phyloP scores from a whole-genome alignment of 1,140 invertebrate genomes.

The Pectinophora gossypiella region DNA sequence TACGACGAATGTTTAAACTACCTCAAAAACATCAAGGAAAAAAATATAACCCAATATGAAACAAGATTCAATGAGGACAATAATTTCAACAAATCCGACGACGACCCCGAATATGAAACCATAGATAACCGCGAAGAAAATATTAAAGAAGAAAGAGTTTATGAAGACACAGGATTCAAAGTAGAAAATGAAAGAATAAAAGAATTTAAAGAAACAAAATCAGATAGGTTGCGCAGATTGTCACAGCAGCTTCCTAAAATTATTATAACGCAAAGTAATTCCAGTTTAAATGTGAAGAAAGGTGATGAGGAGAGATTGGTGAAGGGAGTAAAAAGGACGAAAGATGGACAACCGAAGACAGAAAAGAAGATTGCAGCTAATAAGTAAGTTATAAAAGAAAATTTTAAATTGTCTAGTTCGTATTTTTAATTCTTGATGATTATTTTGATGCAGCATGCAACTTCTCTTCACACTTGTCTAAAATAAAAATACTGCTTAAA shows the following conservation, averaged over 20 bases:
- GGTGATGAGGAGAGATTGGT: too few relatives aligned
- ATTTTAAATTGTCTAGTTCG: too few relatives aligned
- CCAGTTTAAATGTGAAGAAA: constrained; percentile 36
- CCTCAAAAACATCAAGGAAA: constrained; percentile 31
- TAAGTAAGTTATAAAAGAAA: too few relatives aligned
- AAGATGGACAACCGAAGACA: too few relatives aligned
- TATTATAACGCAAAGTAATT: constrained; percentile 58
- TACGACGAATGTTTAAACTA: constrained; percentile 63
- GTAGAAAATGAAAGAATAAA: constrained; percentile 43
- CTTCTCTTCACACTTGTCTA: too few relatives aligned
- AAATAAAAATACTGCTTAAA: too few relatives aligned
- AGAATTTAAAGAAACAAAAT: constrained; percentile 33
- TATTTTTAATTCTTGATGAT: too few relatives aligned
- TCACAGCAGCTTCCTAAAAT: constrained; percentile 60
- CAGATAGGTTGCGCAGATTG: constrained; percentile 48
- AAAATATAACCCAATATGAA: not conserved
- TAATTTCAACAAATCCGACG: constrained; percentile 8
- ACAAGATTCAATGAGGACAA: constrained; percentile 7
- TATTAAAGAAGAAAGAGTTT: not conserved
- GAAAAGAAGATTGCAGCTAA: too few relatives aligned
- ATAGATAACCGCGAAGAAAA: constrained; percentile 14
- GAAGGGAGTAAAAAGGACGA: too few relatives aligned
- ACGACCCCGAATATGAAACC: constrained; percentile 36
- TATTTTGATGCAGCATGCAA: too few relatives aligned
- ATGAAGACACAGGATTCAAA: constrained; percentile 18